Base-by-base conservation (phyloP, 2,888 invertebrate genomes). In the Antheraea yamamai region DNA sequence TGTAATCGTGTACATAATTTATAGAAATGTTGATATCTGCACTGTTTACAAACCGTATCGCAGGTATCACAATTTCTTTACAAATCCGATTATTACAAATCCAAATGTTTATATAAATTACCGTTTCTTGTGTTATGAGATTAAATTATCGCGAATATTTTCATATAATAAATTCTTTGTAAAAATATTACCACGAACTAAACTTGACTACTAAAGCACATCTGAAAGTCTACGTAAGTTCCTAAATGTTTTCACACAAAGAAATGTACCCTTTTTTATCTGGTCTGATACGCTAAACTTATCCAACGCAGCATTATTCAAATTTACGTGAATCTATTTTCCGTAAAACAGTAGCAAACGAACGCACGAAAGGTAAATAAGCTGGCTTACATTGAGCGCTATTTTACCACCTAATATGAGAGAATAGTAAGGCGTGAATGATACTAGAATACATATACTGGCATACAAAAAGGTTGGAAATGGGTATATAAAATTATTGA, bases 301-400 rank as follows among this genome's bases (percentile, higher is more conserved):
- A 75, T 72, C 72, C 74, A 71, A 47, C 74, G 71, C 70, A 72
- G 74, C 72, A 75, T 75, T 75, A 75, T 75, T 80, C 79, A 78
- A 78, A 77, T 77, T 76, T 75, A 75, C 72, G 73, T 76, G 77
- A 78, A 76, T 78, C 77, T 81, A 81, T 79, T 78, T 80, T 73
- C 77, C 75, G 75, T 74, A 75, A 77, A 81, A 78, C 80, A 77
- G 81, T 80, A 81, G 78, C 81, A 61, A 77, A 68, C 74, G 68
- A 79, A 82, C 79, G 80, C 76, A 74, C 47, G 78, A 77, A 76
- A 78, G 78, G 78, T 79, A 79, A 83, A 82, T 85, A 83, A 84
- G 80, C 78, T 78, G 74, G 80, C 80, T 82, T 78, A 79, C 77
- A 78, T 78, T 78, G 77, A 80, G 79, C 77, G 79, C 77, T 78